Conservation (phyloP, 2,113 vertebrate genomes). For the Gulo gulo region DNA sequence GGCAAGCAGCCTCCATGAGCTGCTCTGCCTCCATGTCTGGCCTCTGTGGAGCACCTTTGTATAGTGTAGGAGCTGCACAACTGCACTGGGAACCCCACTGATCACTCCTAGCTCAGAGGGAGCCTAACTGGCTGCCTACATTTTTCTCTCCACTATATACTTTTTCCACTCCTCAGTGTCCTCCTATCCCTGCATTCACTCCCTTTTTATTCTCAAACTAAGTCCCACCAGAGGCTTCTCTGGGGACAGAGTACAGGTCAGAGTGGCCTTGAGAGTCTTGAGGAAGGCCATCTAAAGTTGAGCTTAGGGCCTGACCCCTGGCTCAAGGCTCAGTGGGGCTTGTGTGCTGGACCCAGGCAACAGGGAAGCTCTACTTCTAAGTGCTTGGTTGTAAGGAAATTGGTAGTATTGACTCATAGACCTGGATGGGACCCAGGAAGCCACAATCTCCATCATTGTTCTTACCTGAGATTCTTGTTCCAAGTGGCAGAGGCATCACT, state of each 20-base stretch:
- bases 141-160: not conserved
- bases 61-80: not conserved
- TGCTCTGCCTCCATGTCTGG: accelerated
- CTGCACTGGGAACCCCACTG: too few species aligned
- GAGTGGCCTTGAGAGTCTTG: not conserved
- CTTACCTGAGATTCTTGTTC: not conserved
- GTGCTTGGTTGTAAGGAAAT: not conserved
- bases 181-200: not conserved
- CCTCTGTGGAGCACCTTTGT: not conserved
- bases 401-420: not conserved
- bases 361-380: not conserved
- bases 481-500: not conserved
- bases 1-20: not conserved
- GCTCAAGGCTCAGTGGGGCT: not conserved
- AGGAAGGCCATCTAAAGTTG: not conserved
- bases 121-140: not conserved
- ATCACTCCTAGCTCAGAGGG: not conserved
- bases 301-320: not conserved
- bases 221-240: not conserved
- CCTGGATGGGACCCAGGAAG: not conserved
- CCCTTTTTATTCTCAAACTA: not conserved
- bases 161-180: not conserved
- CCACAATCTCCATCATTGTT: not conserved
- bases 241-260: not conserved
- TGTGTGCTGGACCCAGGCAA: not conserved